A percentile compares a stretch with the other conserved stretches of the same genome.
These are phyloP conservation scores for Drosophila rubida DNA, from an alignment of 2,888 invertebrate species.

Conservation along the genomic window DNA sequence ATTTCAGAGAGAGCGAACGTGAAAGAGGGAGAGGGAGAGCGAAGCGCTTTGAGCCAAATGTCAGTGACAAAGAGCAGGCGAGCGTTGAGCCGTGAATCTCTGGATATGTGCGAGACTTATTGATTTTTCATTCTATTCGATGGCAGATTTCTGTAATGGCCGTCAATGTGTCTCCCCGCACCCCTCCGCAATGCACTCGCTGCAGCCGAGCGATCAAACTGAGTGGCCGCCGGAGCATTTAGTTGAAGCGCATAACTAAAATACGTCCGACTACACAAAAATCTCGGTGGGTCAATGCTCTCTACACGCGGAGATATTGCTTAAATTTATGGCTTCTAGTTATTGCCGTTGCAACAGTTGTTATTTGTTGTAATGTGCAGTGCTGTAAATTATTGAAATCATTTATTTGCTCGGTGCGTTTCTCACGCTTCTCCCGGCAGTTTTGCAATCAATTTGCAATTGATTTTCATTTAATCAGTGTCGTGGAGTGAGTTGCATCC, in stretches of 20 bases:
- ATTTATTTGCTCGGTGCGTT: constrained; percentile 3
- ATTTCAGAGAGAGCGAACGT: constrained; percentile 39
- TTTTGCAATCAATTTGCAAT: constrained; percentile 23
- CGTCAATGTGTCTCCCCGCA: constrained; percentile 30
- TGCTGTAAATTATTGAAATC: not conserved
- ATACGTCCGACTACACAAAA: not conserved
- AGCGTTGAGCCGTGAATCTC: constrained; percentile 26
- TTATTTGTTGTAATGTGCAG: not conserved
- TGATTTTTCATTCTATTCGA: constrained; percentile 68
- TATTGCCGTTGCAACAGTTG: not conserved
- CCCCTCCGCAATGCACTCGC: constrained; percentile 43
- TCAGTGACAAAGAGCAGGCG: constrained; percentile 24
- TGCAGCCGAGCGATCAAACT: constrained; percentile 15
- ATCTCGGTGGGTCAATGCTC: not conserved
- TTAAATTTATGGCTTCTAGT: not conserved
- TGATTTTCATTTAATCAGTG: constrained; percentile 22
- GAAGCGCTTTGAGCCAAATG: constrained; percentile 41
- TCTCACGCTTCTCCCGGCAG: constrained; percentile 21
- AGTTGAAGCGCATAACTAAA: constrained; percentile 12
- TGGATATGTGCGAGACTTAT: constrained; percentile 57
- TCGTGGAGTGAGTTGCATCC: constrained; percentile 33
- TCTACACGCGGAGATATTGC: not conserved
- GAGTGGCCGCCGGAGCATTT: constrained; percentile 11
- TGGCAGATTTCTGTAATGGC: constrained; percentile 55
- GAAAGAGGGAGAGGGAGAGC: constrained; percentile 16